phyloP scores from a whole-genome alignment of 2,888 invertebrate genomes.

The Portevinia maculata region DNA sequence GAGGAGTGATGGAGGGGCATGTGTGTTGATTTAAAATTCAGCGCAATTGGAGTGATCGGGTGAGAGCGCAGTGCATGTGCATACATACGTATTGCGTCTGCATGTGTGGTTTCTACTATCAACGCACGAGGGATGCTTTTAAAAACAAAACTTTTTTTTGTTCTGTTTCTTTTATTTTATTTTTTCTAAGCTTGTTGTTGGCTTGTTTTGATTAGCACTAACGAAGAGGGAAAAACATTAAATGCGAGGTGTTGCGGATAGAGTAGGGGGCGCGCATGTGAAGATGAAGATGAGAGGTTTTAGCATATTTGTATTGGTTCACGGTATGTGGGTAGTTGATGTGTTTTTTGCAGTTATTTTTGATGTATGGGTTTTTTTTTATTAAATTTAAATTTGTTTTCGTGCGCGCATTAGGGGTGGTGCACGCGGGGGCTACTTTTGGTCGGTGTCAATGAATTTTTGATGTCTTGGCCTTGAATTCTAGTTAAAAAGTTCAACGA shows the following conservation, averaged over 20 bases:
- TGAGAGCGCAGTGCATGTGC: constrained; percentile 53
- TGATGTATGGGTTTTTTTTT: neutral
- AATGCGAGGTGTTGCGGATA: constrained; percentile 32
- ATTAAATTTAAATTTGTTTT: constrained; percentile 66
- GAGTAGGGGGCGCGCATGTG: constrained; percentile 28
- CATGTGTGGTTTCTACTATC: constrained; percentile 57
- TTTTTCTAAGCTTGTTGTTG: constrained; percentile 63
- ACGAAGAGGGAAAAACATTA: constrained; percentile 47
- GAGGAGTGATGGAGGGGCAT: constrained; percentile 18
- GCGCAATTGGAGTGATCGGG: constrained; percentile 52
- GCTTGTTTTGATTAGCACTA: constrained; percentile 45
- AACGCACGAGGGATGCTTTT: constrained; percentile 63
- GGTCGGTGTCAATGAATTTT: constrained; percentile 73
- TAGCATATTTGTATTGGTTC: constrained; percentile 45
- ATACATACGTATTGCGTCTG: constrained; percentile 30
- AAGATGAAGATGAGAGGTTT: constrained; percentile 63
- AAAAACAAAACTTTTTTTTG: constrained; percentile 27
- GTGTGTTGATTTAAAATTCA: constrained; percentile 38
- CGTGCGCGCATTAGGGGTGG: constrained; percentile 65
- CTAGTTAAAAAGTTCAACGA: constrained; percentile 73
- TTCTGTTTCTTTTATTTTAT: constrained; percentile 26
- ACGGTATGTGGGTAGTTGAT: constrained; percentile 60
- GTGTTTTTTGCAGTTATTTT: constrained; percentile 40
- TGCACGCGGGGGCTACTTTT: constrained; percentile 38
- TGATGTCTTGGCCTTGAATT: constrained; percentile 73